Evolutionary conservation across 2,888 invertebrate species (phyloP), one percentile per base, ranked within the genome.

Genomic region (Rotaria socialis): DNA sequence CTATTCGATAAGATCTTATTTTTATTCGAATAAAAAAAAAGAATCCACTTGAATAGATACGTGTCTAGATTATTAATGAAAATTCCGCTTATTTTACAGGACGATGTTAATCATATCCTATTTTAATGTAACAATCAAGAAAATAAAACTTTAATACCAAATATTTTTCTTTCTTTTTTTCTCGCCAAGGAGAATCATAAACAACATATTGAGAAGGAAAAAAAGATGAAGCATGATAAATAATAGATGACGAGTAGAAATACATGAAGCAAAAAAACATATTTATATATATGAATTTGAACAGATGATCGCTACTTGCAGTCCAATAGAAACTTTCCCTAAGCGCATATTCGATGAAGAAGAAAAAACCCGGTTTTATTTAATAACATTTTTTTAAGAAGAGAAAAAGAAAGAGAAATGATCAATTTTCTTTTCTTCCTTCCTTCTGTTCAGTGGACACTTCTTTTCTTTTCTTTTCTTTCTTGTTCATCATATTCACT

Each of bases 361-460:
- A n/a, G 10, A 67, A 35, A 67, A 52, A 52, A 52, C 52, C 35
- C 35, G 27, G 67, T 67, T 67, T 67, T 67, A 67, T 67, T 35
- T 67, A 35, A 16, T 67, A 27, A 14, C 27, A 11, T 67, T 67
- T 11, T 67, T 27, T 35, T 67, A 2, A 10, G 2, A 16, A 24
- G 27, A 10, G 52, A 52, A 6, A 35, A 67, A 67, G 16, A 27
- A 60, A 8, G 27, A 27, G 2, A 14, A 27, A 67, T 67, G 67
- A 27, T 67, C 67, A 67, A 67, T 67, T 67, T 67, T 67, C 67
- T 67, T 67, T 27, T 67, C 67, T 67, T 67, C 58, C 58, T 24
- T 56, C 56, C 56, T 56, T 56, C 56, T 56, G 22, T 22, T 24
- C 7, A 7, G 3, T n/a, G 58, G n/a, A 58, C 58, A 16, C 35